Conservation (phyloP, 2,888 invertebrate genomes). For the Thecophora atra region DNA sequence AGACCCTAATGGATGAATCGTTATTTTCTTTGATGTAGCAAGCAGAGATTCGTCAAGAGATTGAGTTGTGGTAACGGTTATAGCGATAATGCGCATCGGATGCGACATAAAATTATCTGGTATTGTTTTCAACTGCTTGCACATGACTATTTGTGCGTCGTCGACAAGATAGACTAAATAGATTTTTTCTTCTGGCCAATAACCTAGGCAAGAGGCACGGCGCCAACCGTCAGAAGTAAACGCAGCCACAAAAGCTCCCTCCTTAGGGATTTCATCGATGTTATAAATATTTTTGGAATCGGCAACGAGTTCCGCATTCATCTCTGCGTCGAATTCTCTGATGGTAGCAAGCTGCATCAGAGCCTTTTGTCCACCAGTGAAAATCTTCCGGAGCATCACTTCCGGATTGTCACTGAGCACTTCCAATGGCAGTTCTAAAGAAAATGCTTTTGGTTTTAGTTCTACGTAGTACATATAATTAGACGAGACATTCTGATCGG, state of each 20-base stretch:
- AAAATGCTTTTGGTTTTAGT: constrained; percentile 42
- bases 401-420: constrained; percentile 36
- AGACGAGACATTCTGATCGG: neutral
- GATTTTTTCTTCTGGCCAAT: constrained; percentile 39
- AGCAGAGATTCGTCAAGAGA: constrained; percentile 40
- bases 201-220: constrained; percentile 46
- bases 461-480: constrained; percentile 44
- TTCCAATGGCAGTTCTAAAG: constrained; percentile 41
- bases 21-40: constrained; percentile 31
- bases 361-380: constrained; percentile 44
- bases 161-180: constrained; percentile 49
- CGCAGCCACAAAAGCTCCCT: constrained; percentile 47
- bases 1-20: constrained; percentile 38
- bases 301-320: constrained; percentile 39
- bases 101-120: constrained; percentile 43
- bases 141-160: constrained; percentile 46
- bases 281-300: constrained; percentile 26
- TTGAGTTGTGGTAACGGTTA: constrained; percentile 39
- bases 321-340: constrained; percentile 7
- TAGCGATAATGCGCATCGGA: constrained; percentile 46
- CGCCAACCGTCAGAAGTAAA: constrained; percentile 46
- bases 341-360: constrained; percentile 37
- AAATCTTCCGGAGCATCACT: constrained; percentile 43
- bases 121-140: constrained; percentile 44
- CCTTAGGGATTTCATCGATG: constrained; percentile 33